These are phyloP conservation scores for Galbula dea DNA, from an alignment of 2,113 vertebrate genomes.

Conservation along the genomic window DNA sequence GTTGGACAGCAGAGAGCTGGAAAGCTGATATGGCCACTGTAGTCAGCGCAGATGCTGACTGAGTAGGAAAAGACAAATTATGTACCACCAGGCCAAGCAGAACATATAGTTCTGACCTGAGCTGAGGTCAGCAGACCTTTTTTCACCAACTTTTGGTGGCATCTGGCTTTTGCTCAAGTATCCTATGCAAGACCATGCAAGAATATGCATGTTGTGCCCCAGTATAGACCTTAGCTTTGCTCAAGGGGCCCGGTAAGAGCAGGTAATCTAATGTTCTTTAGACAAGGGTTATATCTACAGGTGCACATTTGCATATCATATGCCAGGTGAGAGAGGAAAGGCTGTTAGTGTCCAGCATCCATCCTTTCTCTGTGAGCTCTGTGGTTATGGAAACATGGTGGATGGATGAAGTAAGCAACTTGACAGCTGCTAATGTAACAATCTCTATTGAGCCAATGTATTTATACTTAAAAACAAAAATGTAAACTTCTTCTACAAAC, in stretches of 20 bases:
- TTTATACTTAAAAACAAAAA: not conserved
- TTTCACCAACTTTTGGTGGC: not conserved
- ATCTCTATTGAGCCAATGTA: not conserved
- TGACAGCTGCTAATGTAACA: not conserved
- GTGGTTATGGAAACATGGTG: not conserved
- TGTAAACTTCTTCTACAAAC: not conserved
- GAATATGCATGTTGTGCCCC: not conserved
- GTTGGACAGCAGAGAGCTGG: not conserved
- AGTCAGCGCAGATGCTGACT: not conserved
- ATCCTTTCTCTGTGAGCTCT: not conserved
- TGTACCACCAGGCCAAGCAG: not conserved
- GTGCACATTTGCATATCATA: not conserved
- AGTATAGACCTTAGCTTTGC: not conserved
- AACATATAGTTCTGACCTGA: not conserved
- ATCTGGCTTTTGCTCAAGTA: not conserved
- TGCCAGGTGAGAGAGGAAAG: not conserved
- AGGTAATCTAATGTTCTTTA: not conserved
- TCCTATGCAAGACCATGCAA: not conserved
- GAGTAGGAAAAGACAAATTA: not conserved
- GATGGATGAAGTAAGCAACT: not conserved
- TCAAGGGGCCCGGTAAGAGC: not conserved
- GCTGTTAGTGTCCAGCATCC: accelerated
- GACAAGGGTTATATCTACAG: not conserved
- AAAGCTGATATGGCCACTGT: not conserved
- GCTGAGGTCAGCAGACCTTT: not conserved